These are phyloP conservation scores for Sturnira hondurensis DNA, from an alignment of 2,113 vertebrate species.

Conservation along the genomic window DNA sequence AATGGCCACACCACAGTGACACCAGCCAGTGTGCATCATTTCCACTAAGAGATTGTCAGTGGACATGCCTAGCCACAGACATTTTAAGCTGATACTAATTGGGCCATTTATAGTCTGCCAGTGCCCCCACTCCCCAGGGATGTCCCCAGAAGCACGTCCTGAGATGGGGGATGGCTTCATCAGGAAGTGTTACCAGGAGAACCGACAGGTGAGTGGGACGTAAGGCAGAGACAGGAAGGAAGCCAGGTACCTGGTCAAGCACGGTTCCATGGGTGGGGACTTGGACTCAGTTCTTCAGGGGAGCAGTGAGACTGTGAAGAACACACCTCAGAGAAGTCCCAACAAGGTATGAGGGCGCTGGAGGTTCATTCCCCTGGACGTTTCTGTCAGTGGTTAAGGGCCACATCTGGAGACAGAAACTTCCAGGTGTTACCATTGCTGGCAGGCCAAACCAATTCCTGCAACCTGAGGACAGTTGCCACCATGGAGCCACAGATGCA, in stretches of 20 bases:
- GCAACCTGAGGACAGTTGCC: not conserved
- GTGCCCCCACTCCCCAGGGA: not conserved
- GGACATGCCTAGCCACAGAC: not conserved
- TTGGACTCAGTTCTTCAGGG: not conserved
- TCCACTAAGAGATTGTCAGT: not conserved
- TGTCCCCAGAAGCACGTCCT: not conserved
- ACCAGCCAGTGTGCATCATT: not conserved
- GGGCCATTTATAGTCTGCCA: not conserved
- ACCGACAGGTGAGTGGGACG: not conserved
- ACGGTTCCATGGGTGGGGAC: fast-evolving
- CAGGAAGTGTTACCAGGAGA: not conserved
- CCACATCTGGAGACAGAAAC: not conserved
- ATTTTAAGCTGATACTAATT: not conserved
- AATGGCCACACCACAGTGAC: too few relatives aligned
- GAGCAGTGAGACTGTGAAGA: not conserved
- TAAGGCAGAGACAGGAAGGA: not conserved
- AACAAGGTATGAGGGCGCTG: not conserved
- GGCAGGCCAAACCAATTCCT: not conserved
- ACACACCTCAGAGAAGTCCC: not conserved
- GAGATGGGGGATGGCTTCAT: not conserved
- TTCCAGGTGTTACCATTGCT: not conserved
- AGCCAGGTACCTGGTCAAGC: not conserved
- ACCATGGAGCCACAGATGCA: not conserved
- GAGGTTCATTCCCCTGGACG: not conserved
- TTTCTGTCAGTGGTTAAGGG: not conserved